These are phyloP conservation scores for Pollenia amentaria DNA, from an alignment of 2,888 invertebrate genomes.

Conservation along the genomic window DNA sequence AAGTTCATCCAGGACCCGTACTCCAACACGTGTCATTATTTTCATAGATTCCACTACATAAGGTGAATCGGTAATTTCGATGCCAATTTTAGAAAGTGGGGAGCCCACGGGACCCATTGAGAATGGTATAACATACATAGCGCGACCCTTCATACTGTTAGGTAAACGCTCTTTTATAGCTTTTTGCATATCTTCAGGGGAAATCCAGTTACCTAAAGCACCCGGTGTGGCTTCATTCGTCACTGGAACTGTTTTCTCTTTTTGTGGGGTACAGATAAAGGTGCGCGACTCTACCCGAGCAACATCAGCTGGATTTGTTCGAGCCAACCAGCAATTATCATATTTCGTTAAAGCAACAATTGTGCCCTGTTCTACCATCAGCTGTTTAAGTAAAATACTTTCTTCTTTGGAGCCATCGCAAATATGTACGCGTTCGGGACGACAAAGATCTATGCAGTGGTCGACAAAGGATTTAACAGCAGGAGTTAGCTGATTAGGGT, in stretches of 20 bases:
- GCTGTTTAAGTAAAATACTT: slow-evolving; percentile 89
- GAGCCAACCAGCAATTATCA: slow-evolving; percentile 96
- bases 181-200: slow-evolving; percentile 91
- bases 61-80: slow-evolving; percentile 98
- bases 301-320: slow-evolving; percentile 98
- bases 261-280: slow-evolving; percentile 94
- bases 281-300: slow-evolving; percentile 98
- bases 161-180: slow-evolving; percentile 94
- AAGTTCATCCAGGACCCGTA: slow-evolving; percentile 86
- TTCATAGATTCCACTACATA: slow-evolving; percentile 99
- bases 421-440: slow-evolving; percentile 94
- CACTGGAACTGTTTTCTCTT: slow-evolving; percentile 92
- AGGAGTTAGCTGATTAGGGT: slow-evolving; percentile 84
- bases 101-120: slow-evolving; percentile 99
- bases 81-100: slow-evolving; percentile 97
- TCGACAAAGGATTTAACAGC: slow-evolving; percentile 89
- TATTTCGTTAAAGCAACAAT: slow-evolving; percentile 93
- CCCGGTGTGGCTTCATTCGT: slow-evolving; percentile 92
- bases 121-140: slow-evolving; percentile 99
- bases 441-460: slow-evolving; percentile 91
- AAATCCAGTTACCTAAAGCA: slow-evolving; percentile 96
- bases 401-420: slow-evolving; percentile 97
- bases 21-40: slow-evolving; percentile 97
- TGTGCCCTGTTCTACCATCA: slow-evolving; percentile 92
- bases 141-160: slow-evolving; percentile 95